phyloP scores from a whole-genome alignment of 2,113 vertebrate species.

The Epinephelus lanceolatus region DNA sequence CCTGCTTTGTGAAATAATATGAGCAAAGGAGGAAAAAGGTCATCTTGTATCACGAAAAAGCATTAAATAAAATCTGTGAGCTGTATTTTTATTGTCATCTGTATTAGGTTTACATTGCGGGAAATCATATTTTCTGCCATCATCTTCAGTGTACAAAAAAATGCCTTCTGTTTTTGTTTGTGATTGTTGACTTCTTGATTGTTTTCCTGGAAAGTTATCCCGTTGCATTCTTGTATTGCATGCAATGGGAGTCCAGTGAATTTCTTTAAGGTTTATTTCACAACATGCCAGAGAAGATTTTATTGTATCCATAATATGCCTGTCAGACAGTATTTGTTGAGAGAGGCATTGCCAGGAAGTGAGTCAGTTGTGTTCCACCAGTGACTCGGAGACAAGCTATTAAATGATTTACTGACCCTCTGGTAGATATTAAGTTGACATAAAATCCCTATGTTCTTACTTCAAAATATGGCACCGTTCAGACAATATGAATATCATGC shows the following conservation, averaged over 20 bases:
- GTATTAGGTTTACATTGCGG: not conserved
- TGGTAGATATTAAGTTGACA: conserved; percentile 63
- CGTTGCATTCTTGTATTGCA: conserved; percentile 52
- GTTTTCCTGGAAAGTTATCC: conserved; percentile 34
- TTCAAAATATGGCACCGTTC: conserved; percentile 57
- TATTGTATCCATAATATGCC: conserved; percentile 61
- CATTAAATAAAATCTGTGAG: not conserved
- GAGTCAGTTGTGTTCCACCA: conserved; percentile 70
- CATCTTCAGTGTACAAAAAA: conserved; percentile 7
- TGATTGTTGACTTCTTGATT: conserved; percentile 24
- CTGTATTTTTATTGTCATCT: not conserved
- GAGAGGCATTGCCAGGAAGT: conserved; percentile 62
- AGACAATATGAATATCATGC: conserved; percentile 39
- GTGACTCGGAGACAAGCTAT: conserved; percentile 56
- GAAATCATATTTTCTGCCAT: conserved; percentile 21
- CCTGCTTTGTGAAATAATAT: not conserved
- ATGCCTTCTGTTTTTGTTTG: not conserved
- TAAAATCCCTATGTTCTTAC: conserved; percentile 58
- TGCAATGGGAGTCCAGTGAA: conserved; percentile 32
- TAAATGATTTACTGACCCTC: conserved; percentile 68
- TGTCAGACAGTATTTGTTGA: conserved; percentile 70
- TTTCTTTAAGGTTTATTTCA: conserved; percentile 58
- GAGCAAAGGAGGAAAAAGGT: not conserved
- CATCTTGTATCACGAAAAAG: not conserved
- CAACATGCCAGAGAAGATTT: conserved; percentile 48